These are phyloP conservation scores for Macrophya annulata DNA, from an alignment of 2,888 invertebrate genomes.

Conservation along the genomic window DNA sequence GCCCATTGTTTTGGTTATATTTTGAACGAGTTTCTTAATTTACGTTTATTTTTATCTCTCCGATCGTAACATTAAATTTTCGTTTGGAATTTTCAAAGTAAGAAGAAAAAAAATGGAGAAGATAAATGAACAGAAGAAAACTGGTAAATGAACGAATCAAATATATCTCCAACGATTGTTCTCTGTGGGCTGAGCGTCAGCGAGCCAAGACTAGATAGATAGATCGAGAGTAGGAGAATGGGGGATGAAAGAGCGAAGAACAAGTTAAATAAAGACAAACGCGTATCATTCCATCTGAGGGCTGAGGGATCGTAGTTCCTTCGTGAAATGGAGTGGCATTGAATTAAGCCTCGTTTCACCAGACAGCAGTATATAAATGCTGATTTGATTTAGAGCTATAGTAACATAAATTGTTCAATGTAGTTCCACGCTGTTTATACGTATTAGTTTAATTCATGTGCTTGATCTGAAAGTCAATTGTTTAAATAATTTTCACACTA, in stretches of 20 bases:
- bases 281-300: slow-evolving; percentile 40
- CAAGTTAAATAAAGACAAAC: slow-evolving; percentile 32
- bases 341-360: not conserved
- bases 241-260: slow-evolving; percentile 33
- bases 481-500: slow-evolving; percentile 26
- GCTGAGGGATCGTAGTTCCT: slow-evolving; percentile 3
- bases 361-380: slow-evolving; percentile 15
- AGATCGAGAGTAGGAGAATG: slow-evolving; percentile 10
- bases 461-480: not conserved
- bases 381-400: not conserved
- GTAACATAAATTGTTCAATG: not conserved
- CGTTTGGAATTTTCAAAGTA: not conserved
- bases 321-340: slow-evolving; percentile 33
- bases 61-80: slow-evolving; percentile 15
- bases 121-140: not conserved
- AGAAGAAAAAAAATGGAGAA: not conserved
- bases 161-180: slow-evolving; percentile 1
- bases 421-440: not conserved
- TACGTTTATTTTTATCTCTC: not conserved
- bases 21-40: slow-evolving; percentile 3
- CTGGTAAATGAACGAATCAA: not conserved
- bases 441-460: not conserved
- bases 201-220: slow-evolving; percentile 30
- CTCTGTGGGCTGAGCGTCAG: slow-evolving; percentile 20
- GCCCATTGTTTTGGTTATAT: slow-evolving; percentile 65